These are phyloP conservation scores for Sceloporus tristichus DNA, from an alignment of 2,113 vertebrate species.

Conservation along the genomic window DNA sequence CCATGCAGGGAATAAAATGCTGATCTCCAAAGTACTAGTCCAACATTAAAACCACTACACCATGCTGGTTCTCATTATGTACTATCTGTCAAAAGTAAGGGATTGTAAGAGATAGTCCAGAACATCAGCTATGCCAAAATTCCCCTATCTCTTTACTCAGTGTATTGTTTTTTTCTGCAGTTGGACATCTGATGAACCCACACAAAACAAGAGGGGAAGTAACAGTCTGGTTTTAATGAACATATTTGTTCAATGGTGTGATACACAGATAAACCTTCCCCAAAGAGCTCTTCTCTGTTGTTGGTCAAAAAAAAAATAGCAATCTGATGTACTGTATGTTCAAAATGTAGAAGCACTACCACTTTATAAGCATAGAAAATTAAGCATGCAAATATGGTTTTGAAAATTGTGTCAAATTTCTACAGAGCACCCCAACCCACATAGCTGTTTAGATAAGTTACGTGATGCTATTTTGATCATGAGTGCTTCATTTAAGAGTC, in stretches of 20 bases:
- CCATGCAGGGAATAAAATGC: too few relatives aligned
- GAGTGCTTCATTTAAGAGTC: neutral
- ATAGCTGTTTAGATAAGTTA: neutral
- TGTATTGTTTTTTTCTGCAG: neutral
- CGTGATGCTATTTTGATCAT: neutral
- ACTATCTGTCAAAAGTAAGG: neutral
- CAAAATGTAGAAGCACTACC: neutral
- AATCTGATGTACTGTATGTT: neutral
- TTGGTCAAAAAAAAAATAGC: neutral
- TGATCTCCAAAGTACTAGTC: too few relatives aligned
- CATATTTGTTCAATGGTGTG: neutral
- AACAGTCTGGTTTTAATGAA: neutral
- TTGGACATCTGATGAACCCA: neutral
- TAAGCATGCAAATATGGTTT: neutral
- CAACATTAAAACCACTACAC: too few relatives aligned
- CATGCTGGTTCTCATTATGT: neutral
- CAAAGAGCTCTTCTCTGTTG: neutral
- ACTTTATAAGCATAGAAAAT: neutral
- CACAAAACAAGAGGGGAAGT: slow-evolving; percentile 1
- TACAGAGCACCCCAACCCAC: neutral
- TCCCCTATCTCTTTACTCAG: neutral
- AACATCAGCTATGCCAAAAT: neutral
- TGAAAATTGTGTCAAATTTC: neutral
- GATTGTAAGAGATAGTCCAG: neutral
- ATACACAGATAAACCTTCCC: neutral